A percentile compares a stretch with the other conserved stretches of the same genome.
These are phyloP conservation scores for Syngnathus typhle DNA, from an alignment of 2,113 vertebrate species.

Conservation along the genomic window DNA sequence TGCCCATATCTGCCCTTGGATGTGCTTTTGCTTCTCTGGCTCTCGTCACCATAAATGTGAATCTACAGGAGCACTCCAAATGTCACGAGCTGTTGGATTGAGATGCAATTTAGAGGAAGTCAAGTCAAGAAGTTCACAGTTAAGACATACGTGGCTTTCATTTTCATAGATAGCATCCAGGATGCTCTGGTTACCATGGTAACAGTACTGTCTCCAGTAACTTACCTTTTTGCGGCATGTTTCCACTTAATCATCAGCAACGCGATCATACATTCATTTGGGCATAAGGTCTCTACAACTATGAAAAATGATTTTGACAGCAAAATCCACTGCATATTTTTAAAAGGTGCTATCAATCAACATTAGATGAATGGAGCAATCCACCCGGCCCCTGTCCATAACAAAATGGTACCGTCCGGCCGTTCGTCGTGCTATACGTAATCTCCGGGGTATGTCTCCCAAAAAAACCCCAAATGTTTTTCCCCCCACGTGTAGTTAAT, in stretches of 20 bases:
- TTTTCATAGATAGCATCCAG: not conserved
- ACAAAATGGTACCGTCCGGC: not conserved
- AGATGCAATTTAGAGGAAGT: not conserved
- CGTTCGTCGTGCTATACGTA: not conserved
- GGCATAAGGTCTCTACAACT: no score
- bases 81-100: conserved; percentile 1
- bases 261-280: no score
- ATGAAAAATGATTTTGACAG: no score
- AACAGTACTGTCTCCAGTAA: not conserved
- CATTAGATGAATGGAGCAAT: not conserved
- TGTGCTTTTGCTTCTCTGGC: not conserved
- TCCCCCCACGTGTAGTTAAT: not conserved
- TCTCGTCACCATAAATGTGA: not conserved
- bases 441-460: no score
- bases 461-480: no score
- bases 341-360: not conserved
- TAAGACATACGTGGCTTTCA: not conserved
- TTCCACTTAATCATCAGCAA: not conserved
- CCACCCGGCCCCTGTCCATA: not conserved
- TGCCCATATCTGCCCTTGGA: not conserved
- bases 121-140: not conserved
- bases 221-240: not conserved
- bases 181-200: conserved; percentile 1
- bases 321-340: no score
- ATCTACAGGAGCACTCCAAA: not conserved